Percentiles rank a stretch among this genome's conserved stretches.
Conservation (phyloP, 1,140 invertebrate genomes). For the Metaphire vulgaris region DNA sequence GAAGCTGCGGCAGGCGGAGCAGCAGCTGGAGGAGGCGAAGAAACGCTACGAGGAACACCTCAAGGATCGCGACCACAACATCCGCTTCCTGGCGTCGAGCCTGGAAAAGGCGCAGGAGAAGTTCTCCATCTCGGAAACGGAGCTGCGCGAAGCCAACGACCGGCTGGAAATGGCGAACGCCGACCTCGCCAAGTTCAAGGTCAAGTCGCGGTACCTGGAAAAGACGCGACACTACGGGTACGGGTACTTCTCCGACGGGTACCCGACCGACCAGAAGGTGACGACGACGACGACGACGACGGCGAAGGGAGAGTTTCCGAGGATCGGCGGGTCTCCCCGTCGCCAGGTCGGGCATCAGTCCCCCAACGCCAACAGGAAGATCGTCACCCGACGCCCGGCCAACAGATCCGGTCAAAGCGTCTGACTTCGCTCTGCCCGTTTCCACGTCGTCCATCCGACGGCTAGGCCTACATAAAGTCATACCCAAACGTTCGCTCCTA, state of each 20-base stretch:
- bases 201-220: not conserved
- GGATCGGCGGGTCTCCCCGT: not conserved
- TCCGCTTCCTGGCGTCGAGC: conserved; percentile 13
- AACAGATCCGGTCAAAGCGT: not conserved
- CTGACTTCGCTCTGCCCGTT: not conserved
- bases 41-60: conserved; percentile 4
- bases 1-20: not conserved
- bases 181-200: not conserved
- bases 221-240: not conserved
- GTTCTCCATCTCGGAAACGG: not conserved
- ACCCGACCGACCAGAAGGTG: not conserved
- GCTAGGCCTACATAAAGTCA: no score
- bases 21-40: conserved; percentile 10
- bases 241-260: not conserved
- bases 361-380: not conserved
- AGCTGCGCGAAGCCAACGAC: not conserved
- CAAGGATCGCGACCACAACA: conserved; percentile 14
- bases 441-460: no score
- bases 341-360: not conserved
- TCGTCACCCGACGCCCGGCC: not conserved
- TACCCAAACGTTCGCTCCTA: no score
- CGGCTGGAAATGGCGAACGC: not conserved
- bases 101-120: conserved; percentile 13
- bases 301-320: not conserved
- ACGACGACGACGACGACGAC: not conserved